Evolutionary conservation across 2,888 invertebrate species (phyloP), one percentile per base, ranked within the genome.

Genomic region (Aspidapion aeneum): DNA sequence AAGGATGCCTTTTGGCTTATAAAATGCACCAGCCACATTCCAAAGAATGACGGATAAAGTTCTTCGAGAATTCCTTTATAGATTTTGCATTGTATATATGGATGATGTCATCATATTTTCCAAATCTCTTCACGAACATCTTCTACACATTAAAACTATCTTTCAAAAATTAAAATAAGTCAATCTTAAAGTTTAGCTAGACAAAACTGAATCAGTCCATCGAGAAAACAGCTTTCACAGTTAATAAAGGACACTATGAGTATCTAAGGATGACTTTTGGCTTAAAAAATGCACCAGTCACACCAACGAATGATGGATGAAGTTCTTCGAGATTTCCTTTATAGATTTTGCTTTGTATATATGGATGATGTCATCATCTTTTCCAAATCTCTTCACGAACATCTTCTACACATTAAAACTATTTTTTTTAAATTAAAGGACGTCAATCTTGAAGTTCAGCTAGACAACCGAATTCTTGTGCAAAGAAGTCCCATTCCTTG

Each of bases 21-120:
- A 63, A 48, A 70, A 71, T 57, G 65, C 69, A 1, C 72, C 74
- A 0, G 63, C 65, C 1, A 73, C 70, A 9, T 5, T 73, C 73
- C 62, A 71, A 55, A 9, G 73, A 18, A 57, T 65, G 19, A 70
- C 71, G 65, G 69, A 70, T 51, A 50, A 66, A 65, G 55, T 70
- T 61, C 55, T 74, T 1, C 21, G 62, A 7, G 70, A 63, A 20
- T 61, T 56, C 35, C 59, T 62, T n/a, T 60, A 66, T 55, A 63
- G 69, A 62, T 58, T 59, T 2, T 66, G 69, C 54, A 62, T 67
- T 20, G 63, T 67, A 18, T 69, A 69, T 54, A 61, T 68, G 63
- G 69, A 68, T 48, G 68, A 65, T n/a, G 52, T 59, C 58, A 62
- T 64, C n/a, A 63, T 68, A 20, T 69, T 65, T 60, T 65, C 64